Evolutionary conservation across 2,888 invertebrate species (phyloP), one percentile per base, ranked within the genome.

Genomic region (Camponotus fellah): DNA sequence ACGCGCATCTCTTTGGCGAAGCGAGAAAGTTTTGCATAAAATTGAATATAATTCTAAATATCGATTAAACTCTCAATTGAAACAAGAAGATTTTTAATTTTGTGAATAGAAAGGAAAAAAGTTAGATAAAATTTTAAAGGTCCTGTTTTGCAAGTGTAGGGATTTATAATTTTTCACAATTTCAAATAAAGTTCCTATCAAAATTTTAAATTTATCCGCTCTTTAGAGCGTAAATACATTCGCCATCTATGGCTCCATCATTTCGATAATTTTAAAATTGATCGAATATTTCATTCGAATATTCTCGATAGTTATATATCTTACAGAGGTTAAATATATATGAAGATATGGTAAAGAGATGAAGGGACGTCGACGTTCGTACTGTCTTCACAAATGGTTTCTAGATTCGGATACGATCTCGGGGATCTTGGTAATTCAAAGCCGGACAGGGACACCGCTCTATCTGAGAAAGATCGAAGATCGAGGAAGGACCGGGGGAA

Each of bases 361-460:
- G 79, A 49, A 60, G 64, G 56, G 74, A 81, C 72, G 60, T 49
- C 79, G 82, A 62, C 64, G 65, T 34, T 71, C 56, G 74, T 81
- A 83, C 74, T 71, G 75, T 69, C 58, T 83, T 75, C 62, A 80
- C 53, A 80, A 85, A 87, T 85, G 86, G 65, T 86, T 60, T 64
- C 76, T 53, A 76, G 83, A 86, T 81, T 71, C 81, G 89, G 90
- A 90, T 88, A 90, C 85, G 85, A 90, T 89, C 90, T 88, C 46
- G 10, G 76, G 68, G 81, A 90, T 81, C 88, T 49, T 82, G 79
- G 85, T 82, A 75, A 80, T 72, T 32, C 64, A 65, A 56, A 68
- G 66, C 21, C 66, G 40, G 72, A 64, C 71, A 21, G 58, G 46
- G 40, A 64, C 82, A 72, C 77, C 65, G 60, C 72, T 84, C 82